Evolutionary conservation across 2,113 vertebrate species (phyloP).

Genomic region (Pelecanoides urinatrix): DNA sequence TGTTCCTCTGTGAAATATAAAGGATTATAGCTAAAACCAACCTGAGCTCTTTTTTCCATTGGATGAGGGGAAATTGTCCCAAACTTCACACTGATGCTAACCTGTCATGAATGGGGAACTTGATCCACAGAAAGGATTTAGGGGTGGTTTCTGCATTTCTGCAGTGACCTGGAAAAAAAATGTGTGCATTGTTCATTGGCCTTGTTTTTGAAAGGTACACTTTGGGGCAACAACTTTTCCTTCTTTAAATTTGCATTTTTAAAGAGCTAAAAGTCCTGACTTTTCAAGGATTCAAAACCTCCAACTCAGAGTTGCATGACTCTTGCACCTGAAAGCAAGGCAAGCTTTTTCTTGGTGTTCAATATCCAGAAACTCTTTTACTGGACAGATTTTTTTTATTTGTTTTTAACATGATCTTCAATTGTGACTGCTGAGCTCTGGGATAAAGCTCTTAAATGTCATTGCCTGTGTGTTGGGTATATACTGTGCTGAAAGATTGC

Average conservation of each 20-base stretch:
- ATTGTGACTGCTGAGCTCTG: neutral
- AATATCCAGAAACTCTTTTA: neutral
- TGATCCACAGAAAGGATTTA: neutral
- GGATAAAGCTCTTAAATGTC: neutral
- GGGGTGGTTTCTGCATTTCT: neutral
- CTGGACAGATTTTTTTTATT: neutral
- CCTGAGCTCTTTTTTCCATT: neutral
- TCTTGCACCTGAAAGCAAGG: neutral
- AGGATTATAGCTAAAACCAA: neutral
- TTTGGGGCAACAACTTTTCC: fast-evolving
- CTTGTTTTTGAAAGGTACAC: neutral
- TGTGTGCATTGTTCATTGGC: fast-evolving
- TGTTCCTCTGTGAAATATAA: neutral
- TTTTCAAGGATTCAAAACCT: neutral
- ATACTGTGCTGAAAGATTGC: neutral
- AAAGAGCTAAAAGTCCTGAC: neutral
- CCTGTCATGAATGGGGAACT: neutral
- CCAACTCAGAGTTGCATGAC: too few species aligned
- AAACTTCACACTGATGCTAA: neutral
- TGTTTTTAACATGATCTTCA: neutral
- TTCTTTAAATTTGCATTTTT: neutral
- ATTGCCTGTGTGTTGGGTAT: neutral
- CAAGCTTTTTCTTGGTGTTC: neutral
- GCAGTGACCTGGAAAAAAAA: neutral
- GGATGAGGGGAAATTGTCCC: neutral